A percentile compares a stretch with the other conserved stretches of the same genome.
These are phyloP conservation scores for Himalopsyche anomala DNA, from an alignment of 2,888 invertebrate genomes.

Conservation along the genomic window DNA sequence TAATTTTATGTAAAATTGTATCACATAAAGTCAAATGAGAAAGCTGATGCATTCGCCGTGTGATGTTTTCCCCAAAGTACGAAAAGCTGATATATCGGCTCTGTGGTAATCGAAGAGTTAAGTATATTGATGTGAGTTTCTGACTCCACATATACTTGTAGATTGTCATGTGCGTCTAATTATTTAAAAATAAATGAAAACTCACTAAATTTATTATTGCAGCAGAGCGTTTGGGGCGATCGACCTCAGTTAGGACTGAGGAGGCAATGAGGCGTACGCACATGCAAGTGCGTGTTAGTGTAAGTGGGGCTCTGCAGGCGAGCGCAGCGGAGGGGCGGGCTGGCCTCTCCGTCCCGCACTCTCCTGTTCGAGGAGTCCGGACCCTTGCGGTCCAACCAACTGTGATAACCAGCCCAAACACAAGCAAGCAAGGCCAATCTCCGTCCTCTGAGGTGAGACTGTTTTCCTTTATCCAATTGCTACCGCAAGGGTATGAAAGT, in stretches of 20 bases:
- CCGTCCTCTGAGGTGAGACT: conserved; percentile 76
- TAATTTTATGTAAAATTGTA: no score
- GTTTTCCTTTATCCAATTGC: conserved; percentile 50
- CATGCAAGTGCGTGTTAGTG: conserved; percentile 16
- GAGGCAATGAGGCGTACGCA: not conserved
- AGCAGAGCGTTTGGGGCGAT: conserved; percentile 36
- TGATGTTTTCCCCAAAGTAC: no score
- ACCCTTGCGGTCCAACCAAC: conserved; percentile 70
- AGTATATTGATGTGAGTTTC: no score
- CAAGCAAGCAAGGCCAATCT: conserved; percentile 72
- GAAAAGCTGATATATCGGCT: no score
- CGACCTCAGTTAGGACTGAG: not conserved
- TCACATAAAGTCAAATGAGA: no score
- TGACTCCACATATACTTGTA: no score
- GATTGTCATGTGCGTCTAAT: no score
- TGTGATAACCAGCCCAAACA: conserved; percentile 77
- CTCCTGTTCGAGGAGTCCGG: conserved; percentile 68
- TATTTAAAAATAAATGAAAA: no score
- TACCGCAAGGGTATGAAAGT: conserved; percentile 48
- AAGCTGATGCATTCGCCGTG: no score
- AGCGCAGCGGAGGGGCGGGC: conserved; percentile 71
- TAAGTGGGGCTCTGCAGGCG: conserved; percentile 51
- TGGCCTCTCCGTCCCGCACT: conserved; percentile 73
- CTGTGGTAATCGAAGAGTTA: no score
- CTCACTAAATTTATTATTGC: not conserved